These are phyloP conservation scores for Pleuronectes platessa DNA, from an alignment of 2,113 vertebrate species.

Conservation along the genomic window DNA sequence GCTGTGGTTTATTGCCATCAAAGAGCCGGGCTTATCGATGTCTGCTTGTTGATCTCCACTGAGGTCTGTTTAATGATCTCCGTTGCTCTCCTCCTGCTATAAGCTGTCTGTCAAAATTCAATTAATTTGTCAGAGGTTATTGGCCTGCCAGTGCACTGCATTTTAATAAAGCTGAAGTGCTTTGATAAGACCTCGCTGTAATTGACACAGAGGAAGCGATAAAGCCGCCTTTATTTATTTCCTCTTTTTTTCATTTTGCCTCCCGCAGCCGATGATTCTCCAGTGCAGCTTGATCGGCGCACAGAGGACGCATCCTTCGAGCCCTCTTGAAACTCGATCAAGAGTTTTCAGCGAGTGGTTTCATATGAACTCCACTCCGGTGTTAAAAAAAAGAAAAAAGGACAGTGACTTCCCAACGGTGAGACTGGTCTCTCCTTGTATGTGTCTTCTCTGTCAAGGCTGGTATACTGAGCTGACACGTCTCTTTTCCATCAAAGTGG, in stretches of 20 bases:
- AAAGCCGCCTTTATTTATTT: conserved; percentile 68
- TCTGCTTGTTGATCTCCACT: conserved; percentile 29
- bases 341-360: conserved; percentile 8
- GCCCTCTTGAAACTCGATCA: neutral
- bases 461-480: conserved; percentile 65
- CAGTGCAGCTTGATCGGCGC: conserved; percentile 33
- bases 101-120: conserved; percentile 76
- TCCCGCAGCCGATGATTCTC: conserved; percentile 33
- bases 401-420: neutral
- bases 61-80: conserved; percentile 40
- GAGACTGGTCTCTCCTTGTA: conserved; percentile 23
- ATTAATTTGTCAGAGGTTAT: conserved; percentile 79
- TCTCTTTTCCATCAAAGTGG: conserved; percentile 70
- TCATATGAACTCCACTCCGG: conserved; percentile 20
- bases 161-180: conserved; percentile 75
- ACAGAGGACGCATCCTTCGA: conserved; percentile 12
- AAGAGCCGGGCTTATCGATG: conserved; percentile 45
- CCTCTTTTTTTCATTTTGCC: conserved; percentile 40
- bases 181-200: conserved; percentile 71
- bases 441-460: conserved; percentile 36
- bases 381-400: conserved; percentile 19
- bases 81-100: conserved; percentile 38
- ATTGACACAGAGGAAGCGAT: conserved; percentile 66
- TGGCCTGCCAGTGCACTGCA: conserved; percentile 55
- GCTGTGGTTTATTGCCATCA: conserved; percentile 48